Evolutionary conservation across 2,113 vertebrate genomes (phyloP).

Genomic region (Pteruthius melanotis): DNA sequence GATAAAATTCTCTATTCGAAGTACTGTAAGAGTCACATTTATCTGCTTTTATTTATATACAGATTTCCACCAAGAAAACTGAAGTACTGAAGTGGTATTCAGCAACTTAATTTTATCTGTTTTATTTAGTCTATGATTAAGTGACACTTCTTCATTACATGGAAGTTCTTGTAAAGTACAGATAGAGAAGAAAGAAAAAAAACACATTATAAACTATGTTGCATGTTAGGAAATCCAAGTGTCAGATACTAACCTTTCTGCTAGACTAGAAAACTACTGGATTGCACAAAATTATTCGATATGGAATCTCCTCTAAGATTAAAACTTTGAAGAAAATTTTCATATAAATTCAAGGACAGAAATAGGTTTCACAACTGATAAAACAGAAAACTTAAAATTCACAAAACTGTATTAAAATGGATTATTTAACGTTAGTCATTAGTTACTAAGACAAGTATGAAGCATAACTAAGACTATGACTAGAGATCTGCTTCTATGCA

Average conservation of each 20-base stretch:
- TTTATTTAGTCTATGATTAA: not conserved
- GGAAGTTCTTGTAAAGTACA: not conserved
- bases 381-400: not conserved
- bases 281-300: not conserved
- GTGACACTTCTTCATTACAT: not conserved
- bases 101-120: not conserved
- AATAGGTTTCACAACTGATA: not conserved
- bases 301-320: not conserved
- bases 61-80: not conserved
- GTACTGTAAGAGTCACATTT: not conserved
- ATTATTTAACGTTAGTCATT: not conserved
- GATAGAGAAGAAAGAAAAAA: not conserved
- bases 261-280: not conserved
- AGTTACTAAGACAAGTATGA: not conserved
- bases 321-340: not conserved
- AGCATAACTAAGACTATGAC: not conserved
- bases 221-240: not conserved
- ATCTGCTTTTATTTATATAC: not conserved
- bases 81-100: not conserved
- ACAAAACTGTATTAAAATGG: not conserved
- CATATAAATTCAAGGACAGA: not conserved
- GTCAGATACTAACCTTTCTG: not conserved
- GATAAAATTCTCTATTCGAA: not conserved
- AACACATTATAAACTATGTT: rapidly evolving
- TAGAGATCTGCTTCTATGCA: not conserved